Evolutionary conservation across 2,113 vertebrate species (phyloP).

Genomic region (Brienomyrus brachyistius): DNA sequence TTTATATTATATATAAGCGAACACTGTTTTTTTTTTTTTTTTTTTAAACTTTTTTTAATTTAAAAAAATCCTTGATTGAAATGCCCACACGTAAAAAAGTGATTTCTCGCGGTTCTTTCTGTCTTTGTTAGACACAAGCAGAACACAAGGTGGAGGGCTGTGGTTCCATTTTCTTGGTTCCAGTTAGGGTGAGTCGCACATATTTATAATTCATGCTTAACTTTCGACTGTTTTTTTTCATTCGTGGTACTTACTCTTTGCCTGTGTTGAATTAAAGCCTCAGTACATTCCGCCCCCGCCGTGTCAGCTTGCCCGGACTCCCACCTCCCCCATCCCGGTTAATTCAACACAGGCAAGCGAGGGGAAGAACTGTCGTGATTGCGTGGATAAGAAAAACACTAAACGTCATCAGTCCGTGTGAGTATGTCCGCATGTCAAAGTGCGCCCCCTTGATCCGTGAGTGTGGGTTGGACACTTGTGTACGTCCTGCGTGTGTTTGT

Average conservation of each 20-base stretch:
- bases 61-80: slow-evolving; percentile 72
- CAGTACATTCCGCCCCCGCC: slow-evolving; percentile 64
- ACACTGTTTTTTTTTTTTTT: slow-evolving; percentile 65
- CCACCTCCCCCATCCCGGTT: slow-evolving; percentile 36
- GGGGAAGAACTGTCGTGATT: slow-evolving; percentile 64
- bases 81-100: slow-evolving; percentile 74
- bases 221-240: slow-evolving; percentile 49
- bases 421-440: slow-evolving; percentile 45
- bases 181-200: slow-evolving; percentile 59
- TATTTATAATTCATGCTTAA: slow-evolving; percentile 50
- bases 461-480: slow-evolving; percentile 43
- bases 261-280: slow-evolving; percentile 74
- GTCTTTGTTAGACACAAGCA: slow-evolving; percentile 40
- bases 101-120: slow-evolving; percentile 57
- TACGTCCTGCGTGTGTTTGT: slow-evolving; percentile 32
- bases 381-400: slow-evolving; percentile 64
- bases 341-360: slow-evolving; percentile 73
- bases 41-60: slow-evolving; percentile 61
- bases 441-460: slow-evolving; percentile 40
- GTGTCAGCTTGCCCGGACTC: slow-evolving; percentile 62
- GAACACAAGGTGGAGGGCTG: slow-evolving; percentile 59
- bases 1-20: slow-evolving; percentile 67
- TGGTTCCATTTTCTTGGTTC: slow-evolving; percentile 35
- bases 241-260: slow-evolving; percentile 55
- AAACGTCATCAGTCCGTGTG: slow-evolving; percentile 53